Percentiles rank a stretch among this genome's conserved stretches.
Evolutionary conservation across 2,113 vertebrate genomes (phyloP).

Genomic region (Gymnogyps californianus): DNA sequence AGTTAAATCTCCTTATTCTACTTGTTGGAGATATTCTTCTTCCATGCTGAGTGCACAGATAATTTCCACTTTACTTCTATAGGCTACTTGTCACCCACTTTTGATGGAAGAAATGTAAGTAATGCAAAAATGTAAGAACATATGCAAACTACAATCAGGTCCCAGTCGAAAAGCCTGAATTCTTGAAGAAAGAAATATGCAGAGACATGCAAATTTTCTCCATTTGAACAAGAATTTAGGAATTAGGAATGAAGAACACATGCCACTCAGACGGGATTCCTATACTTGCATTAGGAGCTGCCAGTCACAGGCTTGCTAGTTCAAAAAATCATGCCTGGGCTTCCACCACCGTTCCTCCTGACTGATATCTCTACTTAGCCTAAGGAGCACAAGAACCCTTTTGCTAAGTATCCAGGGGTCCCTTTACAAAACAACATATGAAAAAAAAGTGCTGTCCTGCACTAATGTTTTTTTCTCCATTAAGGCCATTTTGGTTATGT

Average conservation of each 20-base stretch:
- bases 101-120: not conserved
- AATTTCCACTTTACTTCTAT: not conserved
- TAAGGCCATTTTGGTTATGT: not conserved
- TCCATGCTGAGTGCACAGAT: not conserved
- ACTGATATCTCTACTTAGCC: no score
- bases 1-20: not conserved
- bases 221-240: not conserved
- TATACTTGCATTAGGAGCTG: not conserved
- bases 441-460: not conserved
- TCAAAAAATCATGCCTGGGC: not conserved
- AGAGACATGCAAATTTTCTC: not conserved
- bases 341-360: not conserved
- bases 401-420: not conserved
- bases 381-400: not conserved
- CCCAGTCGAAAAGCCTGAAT: not conserved
- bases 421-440: not conserved
- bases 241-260: not conserved
- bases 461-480: rapidly evolving
- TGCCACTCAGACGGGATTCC: not conserved
- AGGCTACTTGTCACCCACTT: not conserved
- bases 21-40: not conserved
- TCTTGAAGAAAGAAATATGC: not conserved
- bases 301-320: not conserved
- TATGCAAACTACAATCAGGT: not conserved
- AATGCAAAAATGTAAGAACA: not conserved